phyloP scores from a whole-genome alignment of 2,888 invertebrate genomes.

The Sipha maydis region DNA sequence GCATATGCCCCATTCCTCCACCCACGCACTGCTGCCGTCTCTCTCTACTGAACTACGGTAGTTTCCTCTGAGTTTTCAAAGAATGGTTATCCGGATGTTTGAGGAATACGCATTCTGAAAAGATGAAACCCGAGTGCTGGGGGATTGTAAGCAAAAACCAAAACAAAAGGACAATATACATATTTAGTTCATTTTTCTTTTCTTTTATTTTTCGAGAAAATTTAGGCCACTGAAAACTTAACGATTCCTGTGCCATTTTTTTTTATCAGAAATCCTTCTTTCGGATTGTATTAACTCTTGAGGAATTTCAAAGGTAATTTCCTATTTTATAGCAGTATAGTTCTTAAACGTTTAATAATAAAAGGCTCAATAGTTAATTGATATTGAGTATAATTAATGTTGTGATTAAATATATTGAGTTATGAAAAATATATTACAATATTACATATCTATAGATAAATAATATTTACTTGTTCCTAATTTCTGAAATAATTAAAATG shows the following conservation, averaged over 20 bases:
- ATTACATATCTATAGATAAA: background rate
- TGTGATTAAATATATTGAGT: background rate
- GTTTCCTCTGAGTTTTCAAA: constrained; percentile 28
- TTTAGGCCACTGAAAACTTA: constrained; percentile 18
- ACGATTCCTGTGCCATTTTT: background rate
- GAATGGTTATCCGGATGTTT: constrained; percentile 47
- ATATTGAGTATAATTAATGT: background rate
- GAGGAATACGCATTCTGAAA: constrained; percentile 25
- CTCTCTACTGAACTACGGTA: background rate
- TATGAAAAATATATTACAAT: too few relatives aligned
- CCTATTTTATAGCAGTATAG: background rate
- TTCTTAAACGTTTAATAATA: background rate
- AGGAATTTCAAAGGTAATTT: background rate
- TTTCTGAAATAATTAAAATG: background rate
- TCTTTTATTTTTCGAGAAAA: background rate
- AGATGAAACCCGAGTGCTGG: constrained; percentile 10
- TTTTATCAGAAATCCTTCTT: constrained; percentile 1
- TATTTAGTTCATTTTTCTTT: constrained; percentile 35
- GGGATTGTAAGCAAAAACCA: constrained; percentile 9
- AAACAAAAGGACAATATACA: constrained; percentile 48
- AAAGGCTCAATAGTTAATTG: background rate
- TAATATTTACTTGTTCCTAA: background rate
- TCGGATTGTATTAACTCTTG: background rate
- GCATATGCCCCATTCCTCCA: background rate
- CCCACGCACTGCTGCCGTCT: background rate